Base-by-base conservation (phyloP, 2,888 invertebrate genomes). In the Strigamia transsilvanica region DNA sequence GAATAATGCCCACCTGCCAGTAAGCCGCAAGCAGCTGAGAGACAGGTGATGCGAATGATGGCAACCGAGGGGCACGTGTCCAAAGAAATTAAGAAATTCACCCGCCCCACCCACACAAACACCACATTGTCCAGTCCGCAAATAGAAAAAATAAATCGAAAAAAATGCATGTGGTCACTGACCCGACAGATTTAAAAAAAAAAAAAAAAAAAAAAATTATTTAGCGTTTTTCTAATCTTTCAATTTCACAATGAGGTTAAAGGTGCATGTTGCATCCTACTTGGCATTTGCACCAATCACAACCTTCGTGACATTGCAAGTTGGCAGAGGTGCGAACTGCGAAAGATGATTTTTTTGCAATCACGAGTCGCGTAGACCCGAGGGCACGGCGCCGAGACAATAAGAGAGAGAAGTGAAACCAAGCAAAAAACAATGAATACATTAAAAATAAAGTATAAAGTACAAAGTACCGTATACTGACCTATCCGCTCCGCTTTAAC, bases 361-460 rank as follows among this genome's bases (percentile, higher is more conserved):
- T 77, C 77, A 77, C 77, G 77, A 27, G 77, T 12, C 13, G 9
- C 15, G 15, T 1, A 27, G 13, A 7, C 77, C 77, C 34, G 12
- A 23, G 77, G 77, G 27, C 27, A 27, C 27, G 27, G 27, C 27
- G 27, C 27, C 27, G 27, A 27, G 27, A 27, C 27, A 27, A 27
- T 27, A 27, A 27, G 27, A 27, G 27, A 27, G 27, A 27, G 27
- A 27, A 27, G 27, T 27, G 27, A 27, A 27, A 27, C 27, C 27
- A 27, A 27, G 27, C 27, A 27, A 23, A 77, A 77, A 77, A 77
- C 77, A 77, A 77, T 77, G 77, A 77, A 77, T 77, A 77, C 23
- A 77, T 77, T 18, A 77, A 23, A 56, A 56, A n/a, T n/a, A n/a
- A n/a, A n/a, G n/a, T n/a, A n/a, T n/a, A n/a, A n/a, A n/a, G n/a